Base-by-base conservation (phyloP, 2,888 invertebrate genomes). In the Trileptium ribeirensis region DNA sequence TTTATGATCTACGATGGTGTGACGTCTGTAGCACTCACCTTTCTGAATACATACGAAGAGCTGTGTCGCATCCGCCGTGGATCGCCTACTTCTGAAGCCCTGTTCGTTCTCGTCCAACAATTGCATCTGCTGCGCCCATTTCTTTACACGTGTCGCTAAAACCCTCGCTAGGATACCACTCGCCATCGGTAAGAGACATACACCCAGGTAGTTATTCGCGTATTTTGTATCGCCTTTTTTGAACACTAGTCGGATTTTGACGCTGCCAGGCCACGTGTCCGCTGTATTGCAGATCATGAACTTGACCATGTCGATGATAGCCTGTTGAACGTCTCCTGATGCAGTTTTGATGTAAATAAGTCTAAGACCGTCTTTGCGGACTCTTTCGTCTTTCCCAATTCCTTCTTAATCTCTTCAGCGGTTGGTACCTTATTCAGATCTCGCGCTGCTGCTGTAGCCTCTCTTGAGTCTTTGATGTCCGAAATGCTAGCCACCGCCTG, bases 111-210 rank as follows among this genome's bases (percentile, higher is more conserved):
- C 70, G 33, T 19, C 70, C 31, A 70, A 36, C 33, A 70, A 31
- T 15, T 31, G 19, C 31, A 70, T 8, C 15, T 29, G 8, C 36
- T 70, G 8, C 15, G 70, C 70, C 70, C 70, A 70, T 19, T 19
- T 31, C n/a, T n/a, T 8, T 31, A 70, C 3, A 33, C 70, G 70
- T 19, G 70, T 70, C 19, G 70, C 70, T 19, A 70, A n/a, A 36
- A 70, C 70, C 36, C 70, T 70, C 8, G 70, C 70, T 70, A 70
- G 70, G 15, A 70, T 70, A 15, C 70, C 8, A n/a, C 70, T 70
- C 8, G n/a, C 36, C 70, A 70, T 70, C 3, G 70, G 70, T 8
- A 70, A n/a, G 8, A 70, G 33, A 31, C 70, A 70, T 70, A 70
- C 33, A 36, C 70, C 70, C 8, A 8, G 15, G 33, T 70, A 70